Evolutionary conservation across 2,888 invertebrate species (phyloP).

Genomic region (Allacma fusca): DNA sequence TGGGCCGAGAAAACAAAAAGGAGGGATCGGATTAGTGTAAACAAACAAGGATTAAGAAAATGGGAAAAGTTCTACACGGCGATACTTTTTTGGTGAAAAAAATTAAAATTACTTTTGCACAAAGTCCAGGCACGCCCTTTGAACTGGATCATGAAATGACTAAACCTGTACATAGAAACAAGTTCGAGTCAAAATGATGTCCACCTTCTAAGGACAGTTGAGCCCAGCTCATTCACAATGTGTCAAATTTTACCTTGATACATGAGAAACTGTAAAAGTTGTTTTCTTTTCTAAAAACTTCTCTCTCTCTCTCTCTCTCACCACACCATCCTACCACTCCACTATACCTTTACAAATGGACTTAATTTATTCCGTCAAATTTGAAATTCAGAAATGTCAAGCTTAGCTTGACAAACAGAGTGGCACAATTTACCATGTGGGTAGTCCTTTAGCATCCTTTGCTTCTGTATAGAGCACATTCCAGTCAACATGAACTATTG

Average conservation of each 20-base stretch:
- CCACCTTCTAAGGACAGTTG: slow-evolving; percentile 26
- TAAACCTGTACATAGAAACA: slow-evolving; percentile 6
- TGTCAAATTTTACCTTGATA: slow-evolving; percentile 16
- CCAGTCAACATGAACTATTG: neutral
- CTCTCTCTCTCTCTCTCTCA: neutral
- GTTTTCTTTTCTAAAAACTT: neutral
- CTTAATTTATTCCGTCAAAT: slow-evolving; percentile 37
- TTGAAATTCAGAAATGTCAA: slow-evolving; percentile 31
- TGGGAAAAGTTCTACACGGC: neutral
- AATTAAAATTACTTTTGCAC: slow-evolving; percentile 35
- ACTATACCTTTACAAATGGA: neutral
- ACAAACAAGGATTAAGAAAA: slow-evolving; percentile 16
- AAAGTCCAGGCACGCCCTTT: slow-evolving; percentile 30
- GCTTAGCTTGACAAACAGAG: slow-evolving; percentile 29
- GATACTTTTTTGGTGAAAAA: neutral
- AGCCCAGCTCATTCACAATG: slow-evolving; percentile 7
- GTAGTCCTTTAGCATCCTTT: neutral
- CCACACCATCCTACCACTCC: neutral
- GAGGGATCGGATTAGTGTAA: neutral
- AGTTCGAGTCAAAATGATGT: slow-evolving; percentile 18
- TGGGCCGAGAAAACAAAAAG: neutral
- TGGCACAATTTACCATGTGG: slow-evolving; percentile 19
- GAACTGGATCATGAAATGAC: neutral
- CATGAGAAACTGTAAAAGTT: slow-evolving; percentile 1
- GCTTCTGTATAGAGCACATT: neutral